phyloP scores from a whole-genome alignment of 2,888 invertebrate genomes.

The Tenthredo mesomela region DNA sequence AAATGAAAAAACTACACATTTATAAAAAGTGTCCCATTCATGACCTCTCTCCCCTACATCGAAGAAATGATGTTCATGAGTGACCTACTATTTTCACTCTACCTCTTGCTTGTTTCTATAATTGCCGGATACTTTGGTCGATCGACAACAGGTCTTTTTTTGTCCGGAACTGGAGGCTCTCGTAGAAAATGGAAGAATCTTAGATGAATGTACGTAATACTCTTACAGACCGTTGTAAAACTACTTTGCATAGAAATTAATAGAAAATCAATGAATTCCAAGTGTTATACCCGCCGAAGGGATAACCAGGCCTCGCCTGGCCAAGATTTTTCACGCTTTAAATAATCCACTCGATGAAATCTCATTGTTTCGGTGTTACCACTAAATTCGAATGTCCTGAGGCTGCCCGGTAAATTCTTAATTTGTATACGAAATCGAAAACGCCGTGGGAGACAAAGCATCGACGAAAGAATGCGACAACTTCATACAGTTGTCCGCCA shows the following conservation, averaged over 20 bases:
- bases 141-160: not conserved
- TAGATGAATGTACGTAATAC: not conserved
- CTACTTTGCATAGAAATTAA: constrained; percentile 29
- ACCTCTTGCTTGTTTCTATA: not conserved
- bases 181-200: not conserved
- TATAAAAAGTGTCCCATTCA: too few relatives aligned
- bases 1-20: too few relatives aligned
- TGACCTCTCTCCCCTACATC: too few relatives aligned
- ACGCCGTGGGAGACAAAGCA: constrained; percentile 50
- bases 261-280: constrained; percentile 31
- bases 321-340: constrained; percentile 6
- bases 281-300: constrained; percentile 2
- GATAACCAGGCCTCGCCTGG: not conserved
- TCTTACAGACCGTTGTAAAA: not conserved
- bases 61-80: not conserved
- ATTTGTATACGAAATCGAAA: constrained; percentile 51
- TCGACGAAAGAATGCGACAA: constrained; percentile 45
- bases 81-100: not conserved
- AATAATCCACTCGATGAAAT: not conserved
- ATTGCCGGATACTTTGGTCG: not conserved
- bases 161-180: not conserved
- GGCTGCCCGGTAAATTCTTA: constrained; percentile 20
- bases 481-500: constrained; percentile 49
- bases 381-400: not conserved
- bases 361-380: constrained; percentile 11